A percentile compares a stretch with the other conserved stretches of the same genome.
phyloP scores from a whole-genome alignment of 1,140 invertebrate genomes.

The Triops cancriformis region DNA sequence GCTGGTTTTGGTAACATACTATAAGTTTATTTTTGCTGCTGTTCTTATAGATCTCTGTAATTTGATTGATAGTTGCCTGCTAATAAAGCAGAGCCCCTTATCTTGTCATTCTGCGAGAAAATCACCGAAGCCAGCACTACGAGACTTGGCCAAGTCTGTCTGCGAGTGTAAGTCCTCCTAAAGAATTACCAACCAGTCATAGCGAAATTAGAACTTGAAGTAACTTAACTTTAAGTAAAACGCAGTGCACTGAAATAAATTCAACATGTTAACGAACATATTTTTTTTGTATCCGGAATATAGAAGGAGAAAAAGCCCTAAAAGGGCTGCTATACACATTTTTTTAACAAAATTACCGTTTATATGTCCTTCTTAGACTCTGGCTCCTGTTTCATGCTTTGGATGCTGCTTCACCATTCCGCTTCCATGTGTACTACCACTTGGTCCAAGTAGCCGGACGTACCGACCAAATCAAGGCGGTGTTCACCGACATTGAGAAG shows the following conservation, averaged over 20 bases:
- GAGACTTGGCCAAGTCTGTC: constrained; percentile 66
- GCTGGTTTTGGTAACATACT: constrained; percentile 65
- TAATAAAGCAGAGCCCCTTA: constrained; percentile 80
- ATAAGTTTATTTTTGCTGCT: constrained; percentile 27
- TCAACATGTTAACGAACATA: no score
- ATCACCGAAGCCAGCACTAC: constrained; percentile 79
- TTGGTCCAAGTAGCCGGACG: constrained; percentile 79
- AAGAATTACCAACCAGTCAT: constrained; percentile 18
- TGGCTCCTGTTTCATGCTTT: constrained; percentile 85
- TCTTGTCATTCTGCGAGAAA: constrained; percentile 86
- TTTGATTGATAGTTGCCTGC: constrained; percentile 57
- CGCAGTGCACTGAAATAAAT: no score
- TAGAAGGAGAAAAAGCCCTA: no score
- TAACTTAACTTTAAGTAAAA: no score
- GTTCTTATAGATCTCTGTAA: constrained; percentile 23
- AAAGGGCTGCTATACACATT: no score
- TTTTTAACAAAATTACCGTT: no score
- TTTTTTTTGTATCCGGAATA: no score
- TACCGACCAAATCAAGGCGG: constrained; percentile 69
- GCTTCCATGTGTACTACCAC: constrained; percentile 87
- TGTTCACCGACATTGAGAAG: constrained; percentile 68
- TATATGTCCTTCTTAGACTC: constrained; percentile 44
- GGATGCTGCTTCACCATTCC: constrained; percentile 67
- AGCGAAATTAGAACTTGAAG: not conserved
- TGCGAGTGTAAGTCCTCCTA: constrained; percentile 67